Evolutionary conservation across 2,888 invertebrate genomes (phyloP).

Genomic region (Drosophila mayaguana): DNA sequence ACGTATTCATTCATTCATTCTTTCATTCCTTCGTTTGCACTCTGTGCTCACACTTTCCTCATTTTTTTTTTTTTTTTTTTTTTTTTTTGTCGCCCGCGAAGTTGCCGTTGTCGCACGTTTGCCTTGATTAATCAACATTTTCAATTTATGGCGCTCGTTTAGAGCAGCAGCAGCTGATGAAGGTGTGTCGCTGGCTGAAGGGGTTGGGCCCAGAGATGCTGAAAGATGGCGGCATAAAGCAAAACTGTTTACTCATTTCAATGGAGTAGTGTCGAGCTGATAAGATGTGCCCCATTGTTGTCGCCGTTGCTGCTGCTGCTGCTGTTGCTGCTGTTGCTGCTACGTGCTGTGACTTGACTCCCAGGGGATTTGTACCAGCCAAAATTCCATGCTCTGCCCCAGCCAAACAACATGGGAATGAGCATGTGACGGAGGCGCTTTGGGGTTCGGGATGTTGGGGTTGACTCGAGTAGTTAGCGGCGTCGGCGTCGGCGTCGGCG

Average conservation of each 20-base stretch:
- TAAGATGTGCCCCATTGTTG: constrained; percentile 52
- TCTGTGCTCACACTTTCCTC: not conserved
- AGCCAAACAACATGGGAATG: constrained; percentile 5
- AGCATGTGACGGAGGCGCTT: not conserved
- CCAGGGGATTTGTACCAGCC: constrained; percentile 73
- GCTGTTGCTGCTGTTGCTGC: constrained; percentile 22
- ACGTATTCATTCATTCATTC: constrained; percentile 33
- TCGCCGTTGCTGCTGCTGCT: constrained; percentile 2
- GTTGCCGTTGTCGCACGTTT: constrained; percentile 43
- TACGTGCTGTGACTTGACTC: constrained; percentile 71
- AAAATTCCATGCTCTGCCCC: constrained; percentile 50
- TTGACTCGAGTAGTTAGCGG: not conserved
- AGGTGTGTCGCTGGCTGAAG: not conserved
- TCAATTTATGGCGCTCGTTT: constrained; percentile 72
- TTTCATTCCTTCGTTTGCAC: constrained; percentile 39
- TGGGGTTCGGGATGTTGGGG: not conserved
- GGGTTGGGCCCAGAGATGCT: constrained; percentile 9
- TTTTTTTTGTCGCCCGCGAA: not conserved
- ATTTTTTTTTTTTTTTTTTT: not conserved
- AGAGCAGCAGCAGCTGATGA: constrained; percentile 28
- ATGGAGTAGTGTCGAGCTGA: constrained; percentile 72
- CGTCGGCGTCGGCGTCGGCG: not conserved
- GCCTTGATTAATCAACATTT: constrained; percentile 78
- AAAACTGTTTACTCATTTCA: constrained; percentile 79
- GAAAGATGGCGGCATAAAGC: constrained; percentile 59